phyloP scores from a whole-genome alignment of 2,888 invertebrate species.

The Saturnia pavonia region DNA sequence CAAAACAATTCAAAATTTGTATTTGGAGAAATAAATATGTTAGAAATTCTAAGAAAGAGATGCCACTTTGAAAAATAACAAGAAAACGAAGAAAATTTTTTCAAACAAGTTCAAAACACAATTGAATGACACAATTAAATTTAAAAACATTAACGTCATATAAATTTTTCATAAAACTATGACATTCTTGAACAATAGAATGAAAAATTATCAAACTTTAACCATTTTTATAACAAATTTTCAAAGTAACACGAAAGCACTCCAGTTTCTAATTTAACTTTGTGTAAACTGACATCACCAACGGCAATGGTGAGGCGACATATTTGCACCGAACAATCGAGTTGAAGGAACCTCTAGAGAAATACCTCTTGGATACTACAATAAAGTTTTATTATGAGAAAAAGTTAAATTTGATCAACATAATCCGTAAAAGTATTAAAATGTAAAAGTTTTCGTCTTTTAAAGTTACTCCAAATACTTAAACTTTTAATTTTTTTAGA shows the following conservation, averaged over 20 bases:
- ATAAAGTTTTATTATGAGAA: constrained; percentile 27
- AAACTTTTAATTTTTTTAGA: background rate
- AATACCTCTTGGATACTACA: constrained; percentile 32
- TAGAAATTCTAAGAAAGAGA: background rate
- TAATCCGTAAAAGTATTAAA: constrained; percentile 19
- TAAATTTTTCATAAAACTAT: constrained; percentile 4
- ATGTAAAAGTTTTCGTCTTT: constrained; percentile 16
- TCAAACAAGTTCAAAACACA: background rate
- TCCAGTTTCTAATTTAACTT: constrained; percentile 40
- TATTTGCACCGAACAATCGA: constrained; percentile 29
- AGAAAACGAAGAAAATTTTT: background rate
- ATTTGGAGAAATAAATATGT: background rate
- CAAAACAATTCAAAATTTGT: too few species aligned
- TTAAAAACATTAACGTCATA: background rate
- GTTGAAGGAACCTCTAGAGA: constrained; percentile 32
- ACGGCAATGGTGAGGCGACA: constrained; percentile 30
- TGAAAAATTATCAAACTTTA: constrained; percentile 21
- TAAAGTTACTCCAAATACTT: background rate
- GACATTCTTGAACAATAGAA: constrained; percentile 16
- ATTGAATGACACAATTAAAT: background rate
- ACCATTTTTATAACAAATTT: constrained; percentile 19
- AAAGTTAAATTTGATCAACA: constrained; percentile 23
- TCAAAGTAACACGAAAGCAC: constrained; percentile 29
- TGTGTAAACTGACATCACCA: constrained; percentile 28
- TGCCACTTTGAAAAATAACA: background rate